Conservation (phyloP, 2,888 invertebrate species). For the Trichogramma dendrolimi region DNA sequence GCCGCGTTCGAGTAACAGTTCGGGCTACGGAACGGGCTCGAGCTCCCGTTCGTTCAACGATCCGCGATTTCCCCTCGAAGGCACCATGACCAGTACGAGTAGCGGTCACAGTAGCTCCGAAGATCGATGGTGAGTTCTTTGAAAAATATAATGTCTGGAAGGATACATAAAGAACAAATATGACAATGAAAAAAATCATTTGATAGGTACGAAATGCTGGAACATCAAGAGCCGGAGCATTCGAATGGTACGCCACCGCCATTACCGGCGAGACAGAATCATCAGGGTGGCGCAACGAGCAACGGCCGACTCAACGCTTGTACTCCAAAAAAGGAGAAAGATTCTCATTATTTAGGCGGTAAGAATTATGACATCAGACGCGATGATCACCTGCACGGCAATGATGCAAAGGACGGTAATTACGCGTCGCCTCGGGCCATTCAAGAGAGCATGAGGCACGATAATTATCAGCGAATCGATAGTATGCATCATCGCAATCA, state of each 20-base stretch:
- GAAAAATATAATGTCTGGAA: not conserved
- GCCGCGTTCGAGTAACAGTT: slow-evolving; percentile 76
- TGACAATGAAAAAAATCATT: not conserved
- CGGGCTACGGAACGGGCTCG: slow-evolving; percentile 76
- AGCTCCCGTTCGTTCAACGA: slow-evolving; percentile 51
- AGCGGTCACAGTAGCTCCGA: slow-evolving; percentile 62
- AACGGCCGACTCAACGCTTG: slow-evolving; percentile 29
- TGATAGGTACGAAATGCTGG: slow-evolving; percentile 55
- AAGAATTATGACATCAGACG: slow-evolving; percentile 41
- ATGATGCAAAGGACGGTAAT: slow-evolving; percentile 47
- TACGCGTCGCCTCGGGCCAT: slow-evolving; percentile 45
- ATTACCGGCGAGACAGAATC: slow-evolving; percentile 53
- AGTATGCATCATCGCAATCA: slow-evolving; percentile 45
- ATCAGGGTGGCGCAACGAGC: slow-evolving; percentile 39
- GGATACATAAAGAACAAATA: not conserved
- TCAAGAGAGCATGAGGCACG: slow-evolving; percentile 43
- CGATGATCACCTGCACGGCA: slow-evolving; percentile 38
- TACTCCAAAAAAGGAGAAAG: slow-evolving; percentile 42
- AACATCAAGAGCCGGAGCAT: slow-evolving; percentile 51
- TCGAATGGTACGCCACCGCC: slow-evolving; percentile 56
- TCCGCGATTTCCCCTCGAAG: slow-evolving; percentile 52
- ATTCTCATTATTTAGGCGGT: slow-evolving; percentile 40
- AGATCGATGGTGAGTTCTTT: slow-evolving; percentile 59
- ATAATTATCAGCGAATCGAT: slow-evolving; percentile 49
- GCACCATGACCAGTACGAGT: slow-evolving; percentile 62